Evolutionary conservation across 2,888 invertebrate species (phyloP).

Genomic region (Idaea dimidiata): DNA sequence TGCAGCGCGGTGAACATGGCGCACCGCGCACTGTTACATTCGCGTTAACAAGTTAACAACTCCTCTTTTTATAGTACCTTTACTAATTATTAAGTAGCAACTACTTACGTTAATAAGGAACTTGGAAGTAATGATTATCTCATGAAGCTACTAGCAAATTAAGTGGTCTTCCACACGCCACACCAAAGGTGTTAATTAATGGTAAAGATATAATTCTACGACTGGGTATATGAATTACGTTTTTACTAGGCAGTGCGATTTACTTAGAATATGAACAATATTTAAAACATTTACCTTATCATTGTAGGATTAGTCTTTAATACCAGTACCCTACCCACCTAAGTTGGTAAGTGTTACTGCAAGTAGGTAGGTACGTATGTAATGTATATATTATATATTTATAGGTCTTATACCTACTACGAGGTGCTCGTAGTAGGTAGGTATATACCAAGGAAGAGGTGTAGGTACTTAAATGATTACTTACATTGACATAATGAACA

Average conservation of each 20-base stretch:
- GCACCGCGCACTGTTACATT: constrained; percentile 40
- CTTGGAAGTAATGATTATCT: constrained; percentile 38
- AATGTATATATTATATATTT: too few species aligned
- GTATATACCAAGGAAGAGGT: too few species aligned
- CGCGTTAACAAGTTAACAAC: constrained; percentile 17
- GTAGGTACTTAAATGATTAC: too few species aligned
- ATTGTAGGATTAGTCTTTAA: too few species aligned
- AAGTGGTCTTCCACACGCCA: constrained; percentile 46
- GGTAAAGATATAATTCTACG: constrained; percentile 49
- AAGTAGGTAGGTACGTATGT: too few species aligned
- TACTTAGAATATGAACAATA: too few species aligned
- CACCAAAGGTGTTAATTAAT: constrained; percentile 55
- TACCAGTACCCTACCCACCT: too few species aligned
- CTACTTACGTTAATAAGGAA: constrained; percentile 2
- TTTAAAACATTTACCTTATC: too few species aligned
- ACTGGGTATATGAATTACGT: background rate
- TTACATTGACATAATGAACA: too few species aligned
- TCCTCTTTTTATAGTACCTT: background rate
- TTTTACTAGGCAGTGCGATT: background rate
- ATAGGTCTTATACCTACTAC: too few species aligned
- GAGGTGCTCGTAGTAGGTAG: too few species aligned
- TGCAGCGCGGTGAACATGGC: constrained; percentile 60
- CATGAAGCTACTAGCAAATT: constrained; percentile 57
- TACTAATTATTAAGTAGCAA: background rate
- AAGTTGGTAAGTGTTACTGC: too few species aligned